Percentiles rank a stretch among this genome's conserved stretches.
Evolutionary conservation across 2,888 invertebrate species (phyloP).

Genomic region (Aphidius colemani): DNA sequence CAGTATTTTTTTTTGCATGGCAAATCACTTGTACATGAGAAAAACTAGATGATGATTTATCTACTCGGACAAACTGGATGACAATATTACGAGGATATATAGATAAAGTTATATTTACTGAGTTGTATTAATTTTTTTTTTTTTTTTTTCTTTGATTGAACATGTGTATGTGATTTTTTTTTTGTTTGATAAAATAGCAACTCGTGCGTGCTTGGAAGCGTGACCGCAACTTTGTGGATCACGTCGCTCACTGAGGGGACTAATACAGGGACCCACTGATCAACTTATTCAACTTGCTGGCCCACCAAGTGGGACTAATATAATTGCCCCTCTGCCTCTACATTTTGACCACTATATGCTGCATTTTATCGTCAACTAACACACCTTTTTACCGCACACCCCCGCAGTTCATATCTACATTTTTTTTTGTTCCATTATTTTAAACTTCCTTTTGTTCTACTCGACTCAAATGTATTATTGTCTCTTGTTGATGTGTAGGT

Average conservation of each 20-base stretch:
- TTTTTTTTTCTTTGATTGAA: not conserved
- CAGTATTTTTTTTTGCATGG: not conserved
- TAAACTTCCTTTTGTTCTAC: not conserved
- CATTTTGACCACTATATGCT: not conserved
- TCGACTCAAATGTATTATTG: not conserved
- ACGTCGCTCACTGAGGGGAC: constrained; percentile 18
- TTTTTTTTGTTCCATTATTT: not conserved
- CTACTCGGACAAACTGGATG: too few species aligned
- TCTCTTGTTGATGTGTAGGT: too few species aligned
- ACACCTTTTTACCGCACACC: constrained; percentile 4
- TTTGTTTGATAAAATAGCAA: not conserved
- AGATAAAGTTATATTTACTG: not conserved
- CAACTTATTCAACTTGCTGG: constrained; percentile 22
- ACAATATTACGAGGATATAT: too few species aligned
- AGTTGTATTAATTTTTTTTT: not conserved
- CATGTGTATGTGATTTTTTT: not conserved
- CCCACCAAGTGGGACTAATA: not conserved
- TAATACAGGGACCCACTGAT: constrained; percentile 17
- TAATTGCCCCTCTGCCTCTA: not conserved
- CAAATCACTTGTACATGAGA: not conserved
- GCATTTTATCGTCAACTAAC: too few species aligned
- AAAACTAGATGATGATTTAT: too few species aligned
- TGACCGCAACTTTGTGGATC: constrained; percentile 13
- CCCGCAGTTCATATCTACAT: not conserved
- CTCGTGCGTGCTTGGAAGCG: not conserved